These are phyloP conservation scores for Diadophis punctatus DNA, from an alignment of 2,113 vertebrate genomes.

Conservation along the genomic window DNA sequence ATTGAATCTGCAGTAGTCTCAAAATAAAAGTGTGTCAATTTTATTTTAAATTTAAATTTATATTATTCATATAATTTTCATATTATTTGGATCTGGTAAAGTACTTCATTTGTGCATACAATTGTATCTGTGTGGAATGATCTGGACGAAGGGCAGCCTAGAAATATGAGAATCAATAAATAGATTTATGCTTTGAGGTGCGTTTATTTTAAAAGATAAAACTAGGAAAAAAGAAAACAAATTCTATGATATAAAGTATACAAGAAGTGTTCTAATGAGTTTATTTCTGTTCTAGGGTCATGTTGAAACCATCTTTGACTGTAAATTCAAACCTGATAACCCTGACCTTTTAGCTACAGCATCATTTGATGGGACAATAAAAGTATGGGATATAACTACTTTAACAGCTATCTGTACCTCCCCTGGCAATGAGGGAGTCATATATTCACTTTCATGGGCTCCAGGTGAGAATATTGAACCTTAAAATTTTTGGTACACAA, in stretches of 20 bases:
- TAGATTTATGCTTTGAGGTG: background rate
- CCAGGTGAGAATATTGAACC: conserved; percentile 77
- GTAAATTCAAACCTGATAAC: conserved; percentile 96
- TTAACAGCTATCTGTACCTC: conserved; percentile 90
- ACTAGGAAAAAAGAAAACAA: background rate
- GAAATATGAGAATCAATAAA: background rate
- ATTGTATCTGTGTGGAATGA: background rate
- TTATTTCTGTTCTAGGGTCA: conserved; percentile 80
- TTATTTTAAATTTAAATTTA: background rate
- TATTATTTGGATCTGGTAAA: background rate
- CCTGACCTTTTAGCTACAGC: conserved; percentile 94
- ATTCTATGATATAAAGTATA: background rate
- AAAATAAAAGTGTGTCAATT: background rate
- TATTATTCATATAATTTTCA: background rate
- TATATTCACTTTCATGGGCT: conserved; percentile 97
- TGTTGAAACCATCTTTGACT: conserved; percentile 98
- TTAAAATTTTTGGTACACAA: background rate
- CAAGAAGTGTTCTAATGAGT: background rate
- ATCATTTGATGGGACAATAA: conserved; percentile 97
- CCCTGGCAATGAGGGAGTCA: conserved; percentile 95
- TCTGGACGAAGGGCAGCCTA: background rate
- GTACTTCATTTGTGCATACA: background rate
- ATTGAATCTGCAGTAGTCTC: background rate
- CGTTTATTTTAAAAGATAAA: background rate
- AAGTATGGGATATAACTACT: conserved; percentile 97